Conservation (phyloP, 1,140 invertebrate genomes). For the Caenorhabditis tropicalis region DNA sequence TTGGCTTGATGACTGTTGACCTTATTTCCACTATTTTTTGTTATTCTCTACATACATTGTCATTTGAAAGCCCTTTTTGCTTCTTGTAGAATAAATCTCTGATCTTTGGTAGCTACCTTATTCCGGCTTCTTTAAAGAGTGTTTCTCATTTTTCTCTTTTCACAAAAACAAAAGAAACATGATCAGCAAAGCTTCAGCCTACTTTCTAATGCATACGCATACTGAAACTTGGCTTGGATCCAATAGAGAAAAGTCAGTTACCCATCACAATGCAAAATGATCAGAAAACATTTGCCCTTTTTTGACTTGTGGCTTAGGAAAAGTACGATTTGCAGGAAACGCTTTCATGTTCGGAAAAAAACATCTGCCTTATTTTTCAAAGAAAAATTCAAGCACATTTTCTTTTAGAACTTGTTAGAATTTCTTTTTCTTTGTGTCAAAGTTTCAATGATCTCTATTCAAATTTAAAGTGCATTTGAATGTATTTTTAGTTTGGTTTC, state of each 20-base stretch:
- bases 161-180: conserved; percentile 7
- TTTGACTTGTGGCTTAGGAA: neutral
- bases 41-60: too few species aligned
- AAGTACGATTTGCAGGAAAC: too few species aligned
- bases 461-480: too few species aligned
- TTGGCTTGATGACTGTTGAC: neutral
- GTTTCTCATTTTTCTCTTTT: neutral
- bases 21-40: neutral
- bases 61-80: neutral
- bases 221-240: conserved; percentile 16
- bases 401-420: too few species aligned
- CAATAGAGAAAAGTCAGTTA: neutral
- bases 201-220: conserved; percentile 34
- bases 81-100: neutral
- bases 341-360: too few species aligned
- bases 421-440: too few species aligned
- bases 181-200: neutral
- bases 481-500: too few species aligned
- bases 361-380: too few species aligned
- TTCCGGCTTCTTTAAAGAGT: conserved; percentile 11
- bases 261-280: neutral
- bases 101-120: neutral
- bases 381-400: neutral
- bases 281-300: neutral
- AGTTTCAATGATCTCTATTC: too few species aligned